Conservation (phyloP, 64 coral and sea anemone genomes). For the Pocillopora verrucosa region DNA sequence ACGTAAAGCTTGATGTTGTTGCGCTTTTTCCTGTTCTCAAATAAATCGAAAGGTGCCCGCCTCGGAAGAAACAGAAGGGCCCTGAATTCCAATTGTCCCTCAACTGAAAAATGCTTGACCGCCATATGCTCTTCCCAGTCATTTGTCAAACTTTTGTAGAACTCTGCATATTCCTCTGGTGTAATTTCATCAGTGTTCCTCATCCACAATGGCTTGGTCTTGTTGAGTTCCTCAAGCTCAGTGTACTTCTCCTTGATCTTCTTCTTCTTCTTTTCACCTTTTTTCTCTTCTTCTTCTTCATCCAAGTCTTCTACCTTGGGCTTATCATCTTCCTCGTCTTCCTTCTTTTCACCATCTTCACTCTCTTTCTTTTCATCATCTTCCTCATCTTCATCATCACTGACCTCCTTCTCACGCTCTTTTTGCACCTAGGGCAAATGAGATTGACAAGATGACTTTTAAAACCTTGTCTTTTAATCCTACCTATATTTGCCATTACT, state of each 20-base stretch:
- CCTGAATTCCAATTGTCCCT: constrained; percentile 96
- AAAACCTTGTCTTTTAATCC: too few relatives aligned
- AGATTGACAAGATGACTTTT: neutral
- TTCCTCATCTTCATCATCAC: constrained; percentile 84
- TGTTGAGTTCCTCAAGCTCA: constrained; percentile 90
- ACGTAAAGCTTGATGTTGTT: constrained; percentile 99
- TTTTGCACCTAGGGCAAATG: constrained; percentile 72
- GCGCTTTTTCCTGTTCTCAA: constrained; percentile 97
- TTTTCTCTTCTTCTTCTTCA: constrained; percentile 80
- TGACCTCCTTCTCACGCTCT: constrained; percentile 90
- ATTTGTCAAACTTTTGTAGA: constrained; percentile 99
- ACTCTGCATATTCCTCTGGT: constrained; percentile 89
- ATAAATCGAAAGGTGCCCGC: constrained; percentile 96
- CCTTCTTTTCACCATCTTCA: constrained; percentile 48
- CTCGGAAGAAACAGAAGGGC: constrained; percentile 89
- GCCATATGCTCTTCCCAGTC: constrained; percentile 99
- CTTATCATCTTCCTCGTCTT: constrained; percentile 66
- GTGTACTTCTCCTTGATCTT: constrained; percentile 97
- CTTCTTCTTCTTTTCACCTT: constrained; percentile 95
- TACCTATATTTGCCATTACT: too few relatives aligned
- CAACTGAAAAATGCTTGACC: constrained; percentile 99
- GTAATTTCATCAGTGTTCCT: constrained; percentile 98
- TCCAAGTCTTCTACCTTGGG: constrained; percentile 92
- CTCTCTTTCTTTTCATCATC: constrained; percentile 70
- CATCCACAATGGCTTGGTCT: constrained; percentile 99